Percentiles rank a stretch among this genome's conserved stretches.
phyloP scores from a whole-genome alignment of 64 coral and sea anemone species.

The Montipora sp. region DNA sequence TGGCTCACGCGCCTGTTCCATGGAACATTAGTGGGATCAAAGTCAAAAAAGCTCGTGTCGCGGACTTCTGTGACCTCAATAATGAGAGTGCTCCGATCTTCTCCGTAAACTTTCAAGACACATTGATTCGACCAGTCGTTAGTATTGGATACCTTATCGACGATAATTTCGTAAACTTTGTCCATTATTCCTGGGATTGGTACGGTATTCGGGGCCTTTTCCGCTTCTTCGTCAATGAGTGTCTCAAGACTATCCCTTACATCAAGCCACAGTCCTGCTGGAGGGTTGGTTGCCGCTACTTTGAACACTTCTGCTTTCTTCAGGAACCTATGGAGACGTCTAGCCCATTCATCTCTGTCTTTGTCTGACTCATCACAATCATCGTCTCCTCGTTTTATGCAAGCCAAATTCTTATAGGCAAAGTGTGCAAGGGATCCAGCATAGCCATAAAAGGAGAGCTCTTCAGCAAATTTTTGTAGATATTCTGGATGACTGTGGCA shows the following conservation, averaged over 20 bases:
- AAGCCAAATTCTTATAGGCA: conserved; percentile 7
- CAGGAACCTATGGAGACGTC: conserved; percentile 4
- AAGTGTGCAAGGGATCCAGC: conserved; percentile 30
- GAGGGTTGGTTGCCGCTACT: not conserved
- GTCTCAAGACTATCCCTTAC: not conserved
- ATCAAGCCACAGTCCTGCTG: not conserved
- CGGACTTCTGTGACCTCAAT: conserved; percentile 5
- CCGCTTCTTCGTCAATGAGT: conserved; percentile 30
- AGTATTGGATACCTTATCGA: not conserved
- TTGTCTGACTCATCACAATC: conserved; percentile 1
- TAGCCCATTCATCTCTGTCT: conserved; percentile 36
- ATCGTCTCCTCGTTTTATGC: not conserved
- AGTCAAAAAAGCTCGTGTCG: too few relatives aligned
- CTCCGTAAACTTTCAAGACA: not conserved
- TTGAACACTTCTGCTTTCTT: conserved; percentile 32
- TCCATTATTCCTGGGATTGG: not conserved
- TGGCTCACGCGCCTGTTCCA: not conserved
- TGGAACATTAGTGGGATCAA: not conserved
- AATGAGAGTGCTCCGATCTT: not conserved
- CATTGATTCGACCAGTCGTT: conserved; percentile 35
- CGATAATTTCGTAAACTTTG: conserved; percentile 24
- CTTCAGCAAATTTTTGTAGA: conserved; percentile 19
- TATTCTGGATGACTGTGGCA: not conserved
- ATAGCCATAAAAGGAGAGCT: conserved; percentile 12
- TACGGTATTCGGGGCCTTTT: not conserved